phyloP scores from a whole-genome alignment of 1,140 invertebrate species.

The Aporrectodea caliginosa region DNA sequence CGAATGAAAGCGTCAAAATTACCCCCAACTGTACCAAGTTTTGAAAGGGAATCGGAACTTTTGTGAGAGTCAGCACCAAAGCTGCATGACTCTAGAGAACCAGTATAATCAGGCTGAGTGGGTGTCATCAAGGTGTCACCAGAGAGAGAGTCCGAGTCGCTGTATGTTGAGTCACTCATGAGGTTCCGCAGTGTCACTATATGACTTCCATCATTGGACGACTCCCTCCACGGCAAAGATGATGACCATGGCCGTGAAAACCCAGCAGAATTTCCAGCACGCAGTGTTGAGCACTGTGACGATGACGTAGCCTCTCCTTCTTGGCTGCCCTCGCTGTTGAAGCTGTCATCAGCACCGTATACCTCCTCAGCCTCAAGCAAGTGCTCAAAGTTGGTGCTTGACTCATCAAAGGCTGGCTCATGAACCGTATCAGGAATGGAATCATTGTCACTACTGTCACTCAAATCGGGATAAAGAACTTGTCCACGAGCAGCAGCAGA shows the following conservation, averaged over 20 bases:
- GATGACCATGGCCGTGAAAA: background rate
- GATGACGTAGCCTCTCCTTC: slow-evolving; percentile 26
- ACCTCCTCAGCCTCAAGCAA: slow-evolving; percentile 50
- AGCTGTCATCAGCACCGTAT: slow-evolving; percentile 50
- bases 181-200: background rate
- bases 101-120: background rate
- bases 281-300: background rate
- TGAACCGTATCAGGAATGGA: background rate
- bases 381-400: slow-evolving; percentile 53
- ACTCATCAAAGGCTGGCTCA: slow-evolving; percentile 38
- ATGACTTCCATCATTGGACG: background rate
- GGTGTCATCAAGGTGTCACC: background rate
- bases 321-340: slow-evolving; percentile 47
- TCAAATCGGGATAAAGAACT: background rate
- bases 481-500: background rate
- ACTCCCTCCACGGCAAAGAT: background rate
- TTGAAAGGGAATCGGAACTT: background rate
- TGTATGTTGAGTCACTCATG: background rate
- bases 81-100: background rate
- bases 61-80: background rate
- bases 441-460: background rate
- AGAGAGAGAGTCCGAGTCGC: background rate
- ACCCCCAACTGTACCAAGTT: background rate
- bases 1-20: background rate
- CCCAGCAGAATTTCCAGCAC: background rate